These are phyloP conservation scores for Murina feae DNA, from an alignment of 2,113 vertebrate species.

Conservation along the genomic window DNA sequence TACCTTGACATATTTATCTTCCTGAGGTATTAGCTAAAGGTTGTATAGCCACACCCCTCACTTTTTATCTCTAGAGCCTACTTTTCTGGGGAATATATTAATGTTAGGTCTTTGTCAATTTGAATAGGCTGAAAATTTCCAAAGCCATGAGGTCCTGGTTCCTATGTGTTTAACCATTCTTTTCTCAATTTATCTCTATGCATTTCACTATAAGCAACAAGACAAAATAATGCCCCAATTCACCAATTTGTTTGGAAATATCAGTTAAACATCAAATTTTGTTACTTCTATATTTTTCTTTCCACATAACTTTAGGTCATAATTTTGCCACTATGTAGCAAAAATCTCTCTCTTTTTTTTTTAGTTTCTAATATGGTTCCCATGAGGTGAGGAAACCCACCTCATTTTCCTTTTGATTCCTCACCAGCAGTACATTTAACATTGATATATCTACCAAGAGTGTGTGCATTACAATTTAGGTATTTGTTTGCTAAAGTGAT, in stretches of 20 bases:
- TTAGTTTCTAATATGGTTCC: neutral
- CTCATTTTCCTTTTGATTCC: neutral
- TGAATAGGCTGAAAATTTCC: neutral
- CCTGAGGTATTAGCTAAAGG: neutral
- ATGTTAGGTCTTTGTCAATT: neutral
- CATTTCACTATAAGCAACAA: neutral
- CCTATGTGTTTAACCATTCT: neutral
- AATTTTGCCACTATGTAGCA: neutral
- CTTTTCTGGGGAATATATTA: neutral
- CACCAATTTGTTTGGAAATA: neutral
- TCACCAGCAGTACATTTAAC: neutral
- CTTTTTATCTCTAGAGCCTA: neutral
- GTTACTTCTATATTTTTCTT: neutral
- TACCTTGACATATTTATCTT: neutral
- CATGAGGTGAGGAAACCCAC: no score
- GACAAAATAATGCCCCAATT: neutral
- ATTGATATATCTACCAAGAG: neutral
- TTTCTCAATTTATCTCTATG: neutral
- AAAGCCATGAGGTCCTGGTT: neutral
- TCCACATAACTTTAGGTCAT: neutral
- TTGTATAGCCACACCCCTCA: neutral
- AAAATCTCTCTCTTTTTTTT: neutral
- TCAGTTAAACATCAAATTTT: neutral
- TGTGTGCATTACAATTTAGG: neutral
- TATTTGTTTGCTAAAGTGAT: neutral